Evolutionary conservation across 2,888 invertebrate species (phyloP).

Genomic region (Drosophila setosimentum): DNA sequence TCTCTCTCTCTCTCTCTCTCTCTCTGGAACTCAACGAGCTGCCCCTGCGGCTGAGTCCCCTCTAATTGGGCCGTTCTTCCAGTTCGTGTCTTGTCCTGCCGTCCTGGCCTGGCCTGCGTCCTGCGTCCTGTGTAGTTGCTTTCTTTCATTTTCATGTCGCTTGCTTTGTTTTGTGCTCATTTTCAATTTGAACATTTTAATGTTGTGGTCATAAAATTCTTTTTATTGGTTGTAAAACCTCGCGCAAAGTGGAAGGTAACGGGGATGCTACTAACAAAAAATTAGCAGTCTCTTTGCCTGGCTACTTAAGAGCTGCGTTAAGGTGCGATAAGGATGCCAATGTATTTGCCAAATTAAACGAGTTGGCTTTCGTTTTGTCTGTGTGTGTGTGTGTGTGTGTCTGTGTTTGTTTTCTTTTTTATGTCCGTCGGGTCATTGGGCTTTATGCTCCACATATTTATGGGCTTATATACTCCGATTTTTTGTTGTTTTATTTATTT

Average conservation of each 20-base stretch:
- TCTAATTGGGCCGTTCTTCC: not conserved
- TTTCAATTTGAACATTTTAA: conserved; percentile 79
- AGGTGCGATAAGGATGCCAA: conserved; percentile 71
- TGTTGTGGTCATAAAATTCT: conserved; percentile 80
- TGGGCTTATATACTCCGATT: not conserved
- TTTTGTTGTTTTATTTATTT: too few relatives aligned
- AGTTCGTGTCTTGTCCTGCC: conserved; percentile 4
- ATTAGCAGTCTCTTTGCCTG: conserved; percentile 72
- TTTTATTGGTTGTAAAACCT: conserved; percentile 77
- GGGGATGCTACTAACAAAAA: conserved; percentile 29
- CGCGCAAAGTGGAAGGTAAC: conserved; percentile 9
- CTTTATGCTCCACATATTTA: conserved; percentile 46
- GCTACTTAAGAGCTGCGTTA: conserved; percentile 71
- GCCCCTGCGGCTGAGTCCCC: conserved; percentile 5
- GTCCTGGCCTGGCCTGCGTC: conserved; percentile 23
- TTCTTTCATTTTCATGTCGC: conserved; percentile 43
- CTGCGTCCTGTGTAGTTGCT: conserved; percentile 46
- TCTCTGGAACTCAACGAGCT: conserved; percentile 3
- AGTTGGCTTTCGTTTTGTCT: conserved; percentile 38
- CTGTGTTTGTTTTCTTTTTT: conserved; percentile 23
- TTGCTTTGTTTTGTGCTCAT: conserved; percentile 73
- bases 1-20: too few relatives aligned
- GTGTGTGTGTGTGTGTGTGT: not conserved
- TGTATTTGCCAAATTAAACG: conserved; percentile 73
- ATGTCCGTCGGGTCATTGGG: conserved; percentile 50